Base-by-base conservation (phyloP, 2,888 invertebrate genomes). In the Orchesella flavescens region DNA sequence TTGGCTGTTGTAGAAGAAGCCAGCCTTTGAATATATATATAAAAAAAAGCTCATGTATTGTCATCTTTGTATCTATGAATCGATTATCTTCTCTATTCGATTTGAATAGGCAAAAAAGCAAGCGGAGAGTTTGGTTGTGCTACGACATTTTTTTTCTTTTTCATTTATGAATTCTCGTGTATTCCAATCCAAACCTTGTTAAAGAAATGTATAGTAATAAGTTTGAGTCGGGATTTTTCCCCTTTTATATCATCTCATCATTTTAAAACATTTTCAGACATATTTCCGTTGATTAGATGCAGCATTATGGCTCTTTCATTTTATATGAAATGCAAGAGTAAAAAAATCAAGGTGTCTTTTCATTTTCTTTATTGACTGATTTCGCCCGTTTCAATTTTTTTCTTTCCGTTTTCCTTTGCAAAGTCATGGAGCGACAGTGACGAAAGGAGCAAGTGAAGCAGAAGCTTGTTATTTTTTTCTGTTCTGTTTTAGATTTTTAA, bases 291-390 rank as follows among this genome's bases (percentile, higher is more conserved):
- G 61, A 61, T 61, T 61, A 61, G 23, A 23, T 61, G 61, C 13
- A 24, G 13, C 23, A n/a, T 57, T 57, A 17, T 7, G 34, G 34
- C 3, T 34, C 3, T 34, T 34, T 34, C 34, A 34, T 34, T 34
- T 34, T 34, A 34, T 34, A 34, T 34, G 34, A 7, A 34, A 34
- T 34, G 34, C n/a, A n/a, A 7, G 34, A 34, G 34, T 34, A 7
- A 7, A 34, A 34, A 34, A 34, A 34, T 34, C 34, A 34, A 69
- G 68, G 68, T 69, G 68, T 69, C 53, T 69, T 49, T 69, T 69
- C 68, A 69, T 69, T 69, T 69, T 49, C 68, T 49, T 69, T 69
- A 69, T 69, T 69, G 68, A 49, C 68, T 69, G 46, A 49, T 61
- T 61, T 15, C 61, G 10, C 61, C 24, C 19, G 57, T 57, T 57